These are phyloP conservation scores for Aldrovandia affinis DNA, from an alignment of 2,797 vertebrate genomes.

Conservation along the genomic window DNA sequence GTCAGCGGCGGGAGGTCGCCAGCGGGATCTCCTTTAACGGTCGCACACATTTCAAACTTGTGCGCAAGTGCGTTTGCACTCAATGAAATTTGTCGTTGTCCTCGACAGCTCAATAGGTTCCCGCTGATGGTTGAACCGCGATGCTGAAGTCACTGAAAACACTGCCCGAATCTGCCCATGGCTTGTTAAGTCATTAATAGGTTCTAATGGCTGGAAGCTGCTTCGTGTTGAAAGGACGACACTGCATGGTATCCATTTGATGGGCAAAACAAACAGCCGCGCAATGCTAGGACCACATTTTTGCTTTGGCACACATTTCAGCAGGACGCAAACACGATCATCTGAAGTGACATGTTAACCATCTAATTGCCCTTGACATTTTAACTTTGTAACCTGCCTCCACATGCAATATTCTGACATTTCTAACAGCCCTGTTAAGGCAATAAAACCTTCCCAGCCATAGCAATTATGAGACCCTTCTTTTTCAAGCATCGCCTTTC, in stretches of 20 bases:
- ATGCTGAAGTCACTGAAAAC: background rate
- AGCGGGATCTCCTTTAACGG: background rate
- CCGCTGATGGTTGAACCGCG: background rate
- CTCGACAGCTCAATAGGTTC: background rate
- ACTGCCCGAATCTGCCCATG: background rate
- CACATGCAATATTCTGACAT: slow-evolving; percentile 18
- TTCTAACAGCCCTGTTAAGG: slow-evolving; percentile 12
- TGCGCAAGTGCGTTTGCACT: background rate
- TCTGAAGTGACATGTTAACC: background rate
- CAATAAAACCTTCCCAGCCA: slow-evolving; percentile 13
- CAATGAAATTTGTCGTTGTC: background rate
- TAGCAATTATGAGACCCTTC: slow-evolving; percentile 6
- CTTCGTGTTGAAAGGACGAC: background rate
- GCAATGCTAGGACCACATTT: background rate
- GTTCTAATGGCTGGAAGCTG: background rate
- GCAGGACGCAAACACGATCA: background rate
- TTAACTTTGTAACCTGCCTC: slow-evolving; percentile 15
- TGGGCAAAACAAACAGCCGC: background rate
- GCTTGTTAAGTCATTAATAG: background rate
- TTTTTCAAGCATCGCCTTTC: background rate
- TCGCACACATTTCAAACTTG: background rate
- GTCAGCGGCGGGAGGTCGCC: slow-evolving; percentile 11
- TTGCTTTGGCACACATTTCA: background rate
- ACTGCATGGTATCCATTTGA: background rate
- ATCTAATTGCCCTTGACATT: slow-evolving; percentile 18